Evolutionary conservation across 2,797 vertebrate genomes (phyloP).

Genomic region (Threskiornis aethiopicus): DNA sequence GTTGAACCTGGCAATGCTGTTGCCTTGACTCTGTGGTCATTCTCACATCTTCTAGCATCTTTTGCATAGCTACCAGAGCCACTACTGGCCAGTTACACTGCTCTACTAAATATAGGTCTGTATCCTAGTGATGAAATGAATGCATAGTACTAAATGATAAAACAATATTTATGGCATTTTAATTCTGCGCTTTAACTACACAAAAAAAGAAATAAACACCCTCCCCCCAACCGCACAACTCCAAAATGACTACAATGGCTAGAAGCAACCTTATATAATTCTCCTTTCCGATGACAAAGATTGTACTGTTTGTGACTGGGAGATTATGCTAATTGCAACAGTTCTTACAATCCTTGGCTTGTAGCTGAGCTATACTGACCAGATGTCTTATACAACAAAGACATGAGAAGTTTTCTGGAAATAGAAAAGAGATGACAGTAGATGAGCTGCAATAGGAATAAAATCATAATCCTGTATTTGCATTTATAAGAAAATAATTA

Average conservation of each 20-base stretch:
- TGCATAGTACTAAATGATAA: not conserved
- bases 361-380: slow-evolving; percentile 1
- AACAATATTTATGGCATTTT: not conserved
- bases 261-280: not conserved
- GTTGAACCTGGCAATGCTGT: not conserved
- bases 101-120: not conserved
- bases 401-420: not conserved
- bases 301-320: not conserved
- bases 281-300: not conserved
- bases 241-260: not conserved
- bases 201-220: not conserved
- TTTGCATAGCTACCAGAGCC: not conserved
- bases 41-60: not conserved
- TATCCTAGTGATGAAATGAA: not conserved
- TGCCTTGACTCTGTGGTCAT: not conserved
- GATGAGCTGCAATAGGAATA: not conserved
- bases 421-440: not conserved
- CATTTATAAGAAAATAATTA: not conserved
- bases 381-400: not conserved
- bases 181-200: not conserved
- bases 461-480: not conserved
- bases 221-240: not conserved
- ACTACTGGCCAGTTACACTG: not conserved
- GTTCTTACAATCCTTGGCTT: slow-evolving; percentile 1
- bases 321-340: slow-evolving; percentile 18